Percentiles rank a stretch among this genome's conserved stretches.
These are phyloP conservation scores for Nebria salina DNA, from an alignment of 2,888 invertebrate species.

Conservation along the genomic window DNA sequence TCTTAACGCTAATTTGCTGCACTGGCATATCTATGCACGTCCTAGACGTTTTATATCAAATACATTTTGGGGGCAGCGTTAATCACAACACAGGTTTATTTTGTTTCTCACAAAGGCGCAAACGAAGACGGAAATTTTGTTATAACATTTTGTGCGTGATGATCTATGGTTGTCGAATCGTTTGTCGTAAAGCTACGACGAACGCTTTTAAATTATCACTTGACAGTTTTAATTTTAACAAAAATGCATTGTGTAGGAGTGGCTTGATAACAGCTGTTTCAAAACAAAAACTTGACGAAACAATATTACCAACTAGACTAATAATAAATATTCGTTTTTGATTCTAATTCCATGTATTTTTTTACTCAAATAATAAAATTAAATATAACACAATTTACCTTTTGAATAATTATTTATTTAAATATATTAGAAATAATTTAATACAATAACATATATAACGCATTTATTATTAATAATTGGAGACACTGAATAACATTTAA, in stretches of 20 bases:
- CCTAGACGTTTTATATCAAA: slow-evolving; percentile 30
- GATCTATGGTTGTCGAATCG: not conserved
- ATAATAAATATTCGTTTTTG: not conserved
- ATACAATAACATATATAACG: too few relatives aligned
- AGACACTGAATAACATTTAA: not conserved
- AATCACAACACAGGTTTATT: slow-evolving; percentile 35
- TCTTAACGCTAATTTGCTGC: slow-evolving; percentile 73
- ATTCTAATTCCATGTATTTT: too few relatives aligned
- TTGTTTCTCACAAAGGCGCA: slow-evolving; percentile 18
- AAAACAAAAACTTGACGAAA: slow-evolving; percentile 33
- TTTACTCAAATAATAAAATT: too few relatives aligned
- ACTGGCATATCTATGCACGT: slow-evolving; percentile 66
- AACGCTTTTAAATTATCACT: slow-evolving; percentile 33
- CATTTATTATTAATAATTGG: not conserved
- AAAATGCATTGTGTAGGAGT: slow-evolving; percentile 45
- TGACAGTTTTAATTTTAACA: slow-evolving; percentile 37
- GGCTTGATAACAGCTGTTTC: slow-evolving; percentile 47
- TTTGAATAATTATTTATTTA: too few relatives aligned
- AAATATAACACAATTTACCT: not conserved
- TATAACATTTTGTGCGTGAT: slow-evolving; percentile 33
- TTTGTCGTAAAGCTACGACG: not conserved
- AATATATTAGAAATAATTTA: too few relatives aligned
- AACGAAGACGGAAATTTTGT: slow-evolving; percentile 23
- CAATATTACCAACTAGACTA: not conserved
- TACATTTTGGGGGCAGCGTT: slow-evolving; percentile 27